A percentile compares a stretch with the other conserved stretches of the same genome.
phyloP scores from a whole-genome alignment of 1,140 invertebrate species.

The Drosophila yakuba region DNA sequence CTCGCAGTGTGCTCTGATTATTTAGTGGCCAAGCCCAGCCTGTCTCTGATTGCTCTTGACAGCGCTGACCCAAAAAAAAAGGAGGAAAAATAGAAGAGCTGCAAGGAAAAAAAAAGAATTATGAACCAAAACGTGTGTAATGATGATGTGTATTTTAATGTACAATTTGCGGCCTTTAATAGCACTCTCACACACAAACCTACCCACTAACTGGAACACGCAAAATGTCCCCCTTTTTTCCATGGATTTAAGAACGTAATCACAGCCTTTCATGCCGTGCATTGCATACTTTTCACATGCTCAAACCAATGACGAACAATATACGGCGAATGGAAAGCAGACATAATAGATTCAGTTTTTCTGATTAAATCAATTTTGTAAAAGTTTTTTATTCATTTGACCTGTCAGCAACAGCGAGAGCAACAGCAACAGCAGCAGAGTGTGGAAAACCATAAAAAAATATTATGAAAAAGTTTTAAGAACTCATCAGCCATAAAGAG shows the following conservation, averaged over 20 bases:
- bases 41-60: conserved; percentile 60
- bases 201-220: conserved; percentile 8
- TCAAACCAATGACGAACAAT: conserved; percentile 22
- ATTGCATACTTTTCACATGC: conserved; percentile 20
- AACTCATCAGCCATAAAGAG: conserved; percentile 16
- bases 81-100: conserved; percentile 3
- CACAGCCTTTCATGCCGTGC: conserved; percentile 42
- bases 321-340: conserved; percentile 16
- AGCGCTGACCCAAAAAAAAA: conserved; percentile 70
- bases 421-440: conserved; percentile 23
- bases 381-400: conserved; percentile 36
- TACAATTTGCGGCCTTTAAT: conserved; percentile 51
- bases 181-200: conserved; percentile 16
- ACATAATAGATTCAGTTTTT: conserved; percentile 44
- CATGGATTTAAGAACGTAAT: conserved; percentile 48
- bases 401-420: conserved; percentile 45
- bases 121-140: conserved; percentile 51
- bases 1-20: conserved; percentile 40
- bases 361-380: conserved; percentile 39
- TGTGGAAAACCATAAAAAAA: conserved; percentile 42
- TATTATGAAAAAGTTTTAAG: conserved; percentile 40
- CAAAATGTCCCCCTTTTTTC: conserved; percentile 26
- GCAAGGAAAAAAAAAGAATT: conserved; percentile 21
- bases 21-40: conserved; percentile 50
- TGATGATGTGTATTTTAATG: conserved; percentile 70